Conservation (phyloP, 2,113 vertebrate species). For the Grammomys dolichurus region DNA sequence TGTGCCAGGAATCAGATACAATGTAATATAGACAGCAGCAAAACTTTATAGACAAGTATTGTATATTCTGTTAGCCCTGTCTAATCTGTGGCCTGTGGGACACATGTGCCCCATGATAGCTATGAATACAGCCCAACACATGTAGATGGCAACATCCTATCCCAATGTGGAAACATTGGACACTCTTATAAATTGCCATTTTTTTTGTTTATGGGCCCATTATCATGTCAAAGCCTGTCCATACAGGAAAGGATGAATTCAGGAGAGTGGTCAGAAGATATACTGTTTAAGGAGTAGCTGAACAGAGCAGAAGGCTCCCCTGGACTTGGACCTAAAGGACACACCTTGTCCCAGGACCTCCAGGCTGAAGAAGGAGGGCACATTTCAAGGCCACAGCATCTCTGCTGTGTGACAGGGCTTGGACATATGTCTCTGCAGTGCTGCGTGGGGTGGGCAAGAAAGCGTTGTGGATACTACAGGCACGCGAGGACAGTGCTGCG, state of each 20-base stretch:
- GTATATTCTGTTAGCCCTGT: not conserved
- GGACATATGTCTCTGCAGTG: not conserved
- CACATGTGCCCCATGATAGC: not conserved
- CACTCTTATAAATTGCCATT: not conserved
- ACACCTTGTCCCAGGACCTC: not conserved
- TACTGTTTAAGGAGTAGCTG: rapidly evolving
- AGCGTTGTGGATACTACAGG: too few species aligned
- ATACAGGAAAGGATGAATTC: too few species aligned
- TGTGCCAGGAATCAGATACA: not conserved
- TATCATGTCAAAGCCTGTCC: not conserved
- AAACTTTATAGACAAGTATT: not conserved
- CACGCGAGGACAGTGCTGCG: not conserved
- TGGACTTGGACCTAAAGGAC: not conserved
- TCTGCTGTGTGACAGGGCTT: not conserved
- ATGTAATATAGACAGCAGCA: not conserved
- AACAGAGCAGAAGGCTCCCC: not conserved
- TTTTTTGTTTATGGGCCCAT: not conserved
- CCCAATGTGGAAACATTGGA: not conserved
- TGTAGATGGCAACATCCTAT: not conserved
- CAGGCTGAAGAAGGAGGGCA: rapidly evolving
- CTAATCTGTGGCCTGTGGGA: not conserved
- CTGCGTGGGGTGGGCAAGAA: not conserved
- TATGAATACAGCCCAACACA: not conserved
- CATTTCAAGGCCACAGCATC: not conserved
- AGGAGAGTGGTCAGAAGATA: not conserved